Base-by-base conservation (phyloP, 2,113 vertebrate species). In the Ardeotis arabs region DNA sequence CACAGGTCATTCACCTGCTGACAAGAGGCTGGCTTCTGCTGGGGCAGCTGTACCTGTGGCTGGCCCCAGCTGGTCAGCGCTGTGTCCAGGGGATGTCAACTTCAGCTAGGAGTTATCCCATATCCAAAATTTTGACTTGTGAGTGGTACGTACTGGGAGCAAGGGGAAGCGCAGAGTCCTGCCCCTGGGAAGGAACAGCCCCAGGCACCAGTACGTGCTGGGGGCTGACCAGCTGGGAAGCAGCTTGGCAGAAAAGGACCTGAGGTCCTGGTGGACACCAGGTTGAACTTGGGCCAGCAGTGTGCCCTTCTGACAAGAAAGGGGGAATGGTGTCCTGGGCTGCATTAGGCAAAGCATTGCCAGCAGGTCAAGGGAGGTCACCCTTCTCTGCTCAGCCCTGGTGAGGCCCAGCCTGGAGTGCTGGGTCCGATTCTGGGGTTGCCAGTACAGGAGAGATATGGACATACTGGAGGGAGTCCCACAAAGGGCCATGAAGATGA, bases 151-250 rank as follows among this genome's bases (percentile, higher is more conserved):
- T 35, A 20, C 47, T 12, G 18, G 52, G 60, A 83, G 20, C 35
- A 44, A 47, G 25, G 19, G n/a, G 24, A 81, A 39, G 45, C 23
- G 24, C 60, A 11, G 25, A 21, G 25, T 52, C 60, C 55, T 82
- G 49, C 25, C 22, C 31, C 3, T 39, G 44, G 6, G 14, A 14
- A 49, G 50, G 22, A 88, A 1, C 45, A 47, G 1, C 9, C 14
- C 27, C 35, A 29, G 45, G 39, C 39, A 60, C 16, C 60, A 24
- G 1, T 31, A 24, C 8, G 8, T 63, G 33, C 53, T 49, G 35
- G 28, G 17, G 14, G 8, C 3, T 41, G 13, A 14, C 27, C 2
- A 2, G 10, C 35, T 0, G 0, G 45, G 44, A 70, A 37, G 62
- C 17, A 82, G 44, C 59, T 84, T 56, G 8, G 13, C 27, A 58